Evolutionary conservation across 1,140 invertebrate species (phyloP).

Genomic region (Lucilia sericata): DNA sequence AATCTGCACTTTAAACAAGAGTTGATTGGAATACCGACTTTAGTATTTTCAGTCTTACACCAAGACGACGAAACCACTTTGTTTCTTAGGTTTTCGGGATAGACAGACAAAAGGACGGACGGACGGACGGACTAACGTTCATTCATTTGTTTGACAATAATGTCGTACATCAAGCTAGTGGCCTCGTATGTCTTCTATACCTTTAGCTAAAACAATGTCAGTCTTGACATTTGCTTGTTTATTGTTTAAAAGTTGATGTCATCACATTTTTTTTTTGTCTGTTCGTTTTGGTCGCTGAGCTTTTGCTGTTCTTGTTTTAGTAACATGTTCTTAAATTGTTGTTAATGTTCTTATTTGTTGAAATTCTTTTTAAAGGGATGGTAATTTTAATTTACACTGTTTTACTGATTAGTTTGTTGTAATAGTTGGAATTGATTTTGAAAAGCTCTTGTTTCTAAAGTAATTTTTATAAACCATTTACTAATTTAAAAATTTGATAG

Average conservation of each 20-base stretch:
- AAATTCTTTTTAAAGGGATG: no score
- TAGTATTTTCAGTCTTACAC: neutral
- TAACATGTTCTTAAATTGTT: no score
- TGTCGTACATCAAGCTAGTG: conserved; percentile 49
- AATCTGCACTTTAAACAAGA: conserved; percentile 18
- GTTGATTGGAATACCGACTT: conserved; percentile 11
- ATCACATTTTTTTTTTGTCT: neutral
- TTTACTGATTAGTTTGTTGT: no score
- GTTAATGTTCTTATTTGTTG: no score
- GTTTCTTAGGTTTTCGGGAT: neutral
- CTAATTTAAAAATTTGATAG: no score
- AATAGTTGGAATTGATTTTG: no score
- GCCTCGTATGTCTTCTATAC: conserved; percentile 48
- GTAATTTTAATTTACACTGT: no score
- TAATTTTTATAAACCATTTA: no score
- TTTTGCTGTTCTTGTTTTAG: no score
- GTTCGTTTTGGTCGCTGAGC: neutral
- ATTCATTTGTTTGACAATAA: conserved; percentile 46
- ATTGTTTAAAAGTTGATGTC: conserved; percentile 41
- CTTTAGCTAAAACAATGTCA: conserved; percentile 42
- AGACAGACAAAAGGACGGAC: neutral
- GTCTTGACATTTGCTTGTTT: conserved; percentile 40
- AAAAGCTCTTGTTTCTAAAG: no score
- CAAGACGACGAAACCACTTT: neutral
- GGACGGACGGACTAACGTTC: neutral